phyloP scores from a whole-genome alignment of 1,140 invertebrate species.

The Ridgeia piscesae region DNA sequence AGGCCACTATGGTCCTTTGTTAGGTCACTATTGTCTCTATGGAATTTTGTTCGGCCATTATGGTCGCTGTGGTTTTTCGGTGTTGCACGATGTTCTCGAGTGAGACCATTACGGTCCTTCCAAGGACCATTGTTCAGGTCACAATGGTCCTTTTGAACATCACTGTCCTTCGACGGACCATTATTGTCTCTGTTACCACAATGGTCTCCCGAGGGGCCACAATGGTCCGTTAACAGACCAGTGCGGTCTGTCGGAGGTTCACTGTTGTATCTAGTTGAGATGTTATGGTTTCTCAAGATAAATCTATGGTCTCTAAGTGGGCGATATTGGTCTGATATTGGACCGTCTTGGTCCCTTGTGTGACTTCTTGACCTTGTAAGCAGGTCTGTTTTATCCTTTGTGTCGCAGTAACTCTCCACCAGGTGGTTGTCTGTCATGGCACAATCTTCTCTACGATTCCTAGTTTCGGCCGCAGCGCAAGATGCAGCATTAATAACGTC shows the following conservation, averaged over 20 bases:
- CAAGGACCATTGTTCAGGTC: background rate
- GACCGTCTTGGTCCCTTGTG: background rate
- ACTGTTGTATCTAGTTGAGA: background rate
- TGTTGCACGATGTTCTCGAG: background rate
- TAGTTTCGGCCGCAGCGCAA: too few species aligned
- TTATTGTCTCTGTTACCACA: background rate
- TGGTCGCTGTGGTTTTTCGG: background rate
- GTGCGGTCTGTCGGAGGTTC: background rate
- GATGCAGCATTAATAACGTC: background rate
- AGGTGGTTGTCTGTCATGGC: background rate
- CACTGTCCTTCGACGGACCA: background rate
- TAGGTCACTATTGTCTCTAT: background rate
- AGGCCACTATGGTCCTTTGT: background rate
- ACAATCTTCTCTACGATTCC: background rate
- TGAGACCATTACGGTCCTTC: background rate
- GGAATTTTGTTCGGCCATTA: background rate
- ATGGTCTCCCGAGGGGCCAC: background rate
- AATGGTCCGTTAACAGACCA: background rate
- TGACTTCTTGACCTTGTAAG: background rate
- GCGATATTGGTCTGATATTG: background rate
- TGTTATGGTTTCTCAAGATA: background rate
- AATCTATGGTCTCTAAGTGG: background rate
- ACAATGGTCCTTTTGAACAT: background rate
- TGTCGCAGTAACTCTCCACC: background rate
- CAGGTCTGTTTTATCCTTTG: background rate